Evolutionary conservation across 2,888 invertebrate species (phyloP).

Genomic region (Thalpophila matura): DNA sequence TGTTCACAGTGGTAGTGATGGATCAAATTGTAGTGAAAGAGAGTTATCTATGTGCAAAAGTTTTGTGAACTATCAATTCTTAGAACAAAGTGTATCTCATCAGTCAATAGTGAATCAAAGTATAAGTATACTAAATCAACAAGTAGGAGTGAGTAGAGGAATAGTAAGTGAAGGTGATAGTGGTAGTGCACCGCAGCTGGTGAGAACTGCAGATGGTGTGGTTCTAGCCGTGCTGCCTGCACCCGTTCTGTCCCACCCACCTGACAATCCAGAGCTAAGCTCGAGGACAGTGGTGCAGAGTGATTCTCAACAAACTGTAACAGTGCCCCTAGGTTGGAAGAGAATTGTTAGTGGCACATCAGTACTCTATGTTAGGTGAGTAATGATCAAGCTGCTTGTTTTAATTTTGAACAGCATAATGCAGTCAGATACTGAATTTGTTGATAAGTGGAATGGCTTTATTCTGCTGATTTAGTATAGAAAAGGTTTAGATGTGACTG

Average conservation of each 20-base stretch:
- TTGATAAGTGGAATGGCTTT: slow-evolving; percentile 6
- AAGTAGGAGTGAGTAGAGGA: slow-evolving; percentile 85
- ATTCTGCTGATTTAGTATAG: slow-evolving; percentile 3
- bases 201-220: slow-evolving; percentile 87
- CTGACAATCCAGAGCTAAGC: slow-evolving; percentile 76
- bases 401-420: background rate
- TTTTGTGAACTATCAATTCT: slow-evolving; percentile 89
- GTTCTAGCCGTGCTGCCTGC: slow-evolving; percentile 86
- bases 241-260: slow-evolving; percentile 70
- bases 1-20: slow-evolving; percentile 80
- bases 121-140: slow-evolving; percentile 89
- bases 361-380: slow-evolving; percentile 86
- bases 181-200: slow-evolving; percentile 79
- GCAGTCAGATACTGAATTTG: background rate
- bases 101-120: slow-evolving; percentile 89
- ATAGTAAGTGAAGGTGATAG: slow-evolving; percentile 81
- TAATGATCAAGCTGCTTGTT: slow-evolving; percentile 3
- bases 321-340: slow-evolving; percentile 89
- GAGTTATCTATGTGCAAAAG: slow-evolving; percentile 82
- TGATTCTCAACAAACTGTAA: slow-evolving; percentile 82
- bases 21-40: slow-evolving; percentile 80
- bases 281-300: slow-evolving; percentile 80
- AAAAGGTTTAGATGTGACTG: slow-evolving; percentile 1
- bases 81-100: slow-evolving; percentile 89
- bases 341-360: slow-evolving; percentile 85